Conservation (phyloP, 1,140 invertebrate species). For the Oncopodura yosiiana region DNA sequence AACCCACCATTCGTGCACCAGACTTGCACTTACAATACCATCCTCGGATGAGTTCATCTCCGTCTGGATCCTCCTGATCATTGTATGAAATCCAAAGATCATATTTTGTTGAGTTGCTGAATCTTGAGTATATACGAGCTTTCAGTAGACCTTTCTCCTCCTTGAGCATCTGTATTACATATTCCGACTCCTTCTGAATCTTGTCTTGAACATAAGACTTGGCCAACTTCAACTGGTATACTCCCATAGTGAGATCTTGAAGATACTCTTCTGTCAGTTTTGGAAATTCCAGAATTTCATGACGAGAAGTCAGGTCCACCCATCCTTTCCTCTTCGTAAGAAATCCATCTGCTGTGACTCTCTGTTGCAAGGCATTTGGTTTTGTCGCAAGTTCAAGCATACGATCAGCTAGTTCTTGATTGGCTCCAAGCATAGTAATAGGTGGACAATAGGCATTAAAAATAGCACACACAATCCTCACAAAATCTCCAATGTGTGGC, state of each 20-base stretch:
- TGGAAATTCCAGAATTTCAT: slow-evolving; percentile 2
- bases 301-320: background rate
- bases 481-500: background rate
- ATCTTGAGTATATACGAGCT: slow-evolving; percentile 6
- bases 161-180: background rate
- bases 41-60: no score
- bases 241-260: background rate
- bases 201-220: background rate
- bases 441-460: slow-evolving; percentile 2
- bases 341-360: background rate
- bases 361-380: background rate
- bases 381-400: background rate
- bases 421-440: background rate
- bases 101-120: background rate
- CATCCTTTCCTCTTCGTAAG: background rate
- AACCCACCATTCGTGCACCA: slow-evolving; percentile 11
- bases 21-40: slow-evolving; percentile 11
- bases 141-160: background rate
- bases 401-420: background rate
- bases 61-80: background rate
- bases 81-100: slow-evolving; percentile 8
- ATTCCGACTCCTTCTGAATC: background rate
- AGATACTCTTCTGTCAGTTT: background rate
- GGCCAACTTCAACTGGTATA: slow-evolving; percentile 4
- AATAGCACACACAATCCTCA: slow-evolving; percentile 6